Evolutionary conservation across 2,113 vertebrate genomes (phyloP).

Genomic region (Spilogale gracilis): DNA sequence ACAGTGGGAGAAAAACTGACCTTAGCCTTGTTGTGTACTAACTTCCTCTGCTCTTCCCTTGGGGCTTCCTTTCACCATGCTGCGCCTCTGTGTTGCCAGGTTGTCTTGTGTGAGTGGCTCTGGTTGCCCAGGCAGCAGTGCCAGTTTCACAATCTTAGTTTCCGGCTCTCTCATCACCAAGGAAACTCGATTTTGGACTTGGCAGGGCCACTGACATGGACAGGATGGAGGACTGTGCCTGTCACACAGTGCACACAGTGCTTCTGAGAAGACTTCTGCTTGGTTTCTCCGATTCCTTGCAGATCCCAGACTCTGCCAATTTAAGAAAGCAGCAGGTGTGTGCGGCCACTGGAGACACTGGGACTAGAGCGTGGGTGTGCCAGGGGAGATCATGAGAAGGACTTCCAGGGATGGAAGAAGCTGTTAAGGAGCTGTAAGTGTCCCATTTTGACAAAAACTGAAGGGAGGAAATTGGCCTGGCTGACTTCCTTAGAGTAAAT

Average conservation of each 20-base stretch:
- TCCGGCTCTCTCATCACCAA: background rate
- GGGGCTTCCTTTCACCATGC: no score
- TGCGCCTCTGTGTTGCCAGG: background rate
- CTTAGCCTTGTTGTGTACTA: background rate
- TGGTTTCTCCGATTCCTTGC: background rate
- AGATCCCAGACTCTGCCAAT: background rate
- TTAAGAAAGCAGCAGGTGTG: background rate
- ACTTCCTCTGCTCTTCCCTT: background rate
- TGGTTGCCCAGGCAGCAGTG: no score
- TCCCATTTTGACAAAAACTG: background rate
- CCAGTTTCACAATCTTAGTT: background rate
- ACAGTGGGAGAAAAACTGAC: background rate
- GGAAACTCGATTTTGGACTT: background rate
- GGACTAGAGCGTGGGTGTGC: background rate
- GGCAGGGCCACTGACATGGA: background rate
- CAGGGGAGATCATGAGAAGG: background rate
- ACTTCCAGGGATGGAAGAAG: background rate
- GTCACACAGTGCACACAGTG: rapidly evolving
- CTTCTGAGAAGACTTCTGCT: background rate
- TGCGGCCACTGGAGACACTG: background rate
- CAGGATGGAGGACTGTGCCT: background rate
- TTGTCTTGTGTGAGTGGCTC: background rate
- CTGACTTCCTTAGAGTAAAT: background rate
- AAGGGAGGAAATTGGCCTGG: background rate
- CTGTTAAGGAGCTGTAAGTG: background rate